Evolutionary conservation across 2,113 vertebrate genomes (phyloP).

Genomic region (Callaeas wilsoni): DNA sequence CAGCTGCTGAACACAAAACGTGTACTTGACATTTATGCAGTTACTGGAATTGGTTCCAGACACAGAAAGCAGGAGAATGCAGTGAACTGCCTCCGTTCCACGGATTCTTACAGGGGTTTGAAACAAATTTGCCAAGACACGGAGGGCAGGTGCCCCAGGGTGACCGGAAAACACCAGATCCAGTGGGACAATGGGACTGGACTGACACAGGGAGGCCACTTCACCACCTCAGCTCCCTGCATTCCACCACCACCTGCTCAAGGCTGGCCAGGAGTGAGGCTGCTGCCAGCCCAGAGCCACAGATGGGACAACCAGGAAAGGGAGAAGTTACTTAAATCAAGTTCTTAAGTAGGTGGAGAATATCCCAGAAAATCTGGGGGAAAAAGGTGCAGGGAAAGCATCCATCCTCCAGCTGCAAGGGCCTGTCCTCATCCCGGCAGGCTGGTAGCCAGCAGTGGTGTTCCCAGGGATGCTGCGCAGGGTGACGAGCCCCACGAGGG

Average conservation of each 20-base stretch:
- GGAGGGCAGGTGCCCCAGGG: neutral
- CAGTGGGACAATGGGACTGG: neutral
- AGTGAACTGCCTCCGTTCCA: neutral
- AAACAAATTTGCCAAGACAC: accelerated
- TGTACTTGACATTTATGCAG: neutral
- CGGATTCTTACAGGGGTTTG: accelerated
- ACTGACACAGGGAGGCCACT: neutral
- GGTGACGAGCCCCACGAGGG: neutral
- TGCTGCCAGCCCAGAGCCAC: neutral
- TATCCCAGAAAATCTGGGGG: accelerated
- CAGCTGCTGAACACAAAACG: neutral
- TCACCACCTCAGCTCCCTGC: neutral
- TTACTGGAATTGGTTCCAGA: neutral
- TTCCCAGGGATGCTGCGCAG: neutral
- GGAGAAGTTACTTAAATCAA: neutral
- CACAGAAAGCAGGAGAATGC: neutral
- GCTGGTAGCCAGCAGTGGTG: neutral
- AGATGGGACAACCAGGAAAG: neutral
- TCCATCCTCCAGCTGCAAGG: neutral
- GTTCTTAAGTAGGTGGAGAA: neutral
- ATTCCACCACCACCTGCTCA: neutral
- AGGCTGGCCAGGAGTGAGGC: neutral
- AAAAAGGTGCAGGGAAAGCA: neutral
- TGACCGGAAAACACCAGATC: accelerated
- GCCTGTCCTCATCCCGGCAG: neutral